A percentile compares a stretch with the other conserved stretches of the same genome.
phyloP scores from a whole-genome alignment of 2,888 invertebrate species.

The Hyposoter didymator region DNA sequence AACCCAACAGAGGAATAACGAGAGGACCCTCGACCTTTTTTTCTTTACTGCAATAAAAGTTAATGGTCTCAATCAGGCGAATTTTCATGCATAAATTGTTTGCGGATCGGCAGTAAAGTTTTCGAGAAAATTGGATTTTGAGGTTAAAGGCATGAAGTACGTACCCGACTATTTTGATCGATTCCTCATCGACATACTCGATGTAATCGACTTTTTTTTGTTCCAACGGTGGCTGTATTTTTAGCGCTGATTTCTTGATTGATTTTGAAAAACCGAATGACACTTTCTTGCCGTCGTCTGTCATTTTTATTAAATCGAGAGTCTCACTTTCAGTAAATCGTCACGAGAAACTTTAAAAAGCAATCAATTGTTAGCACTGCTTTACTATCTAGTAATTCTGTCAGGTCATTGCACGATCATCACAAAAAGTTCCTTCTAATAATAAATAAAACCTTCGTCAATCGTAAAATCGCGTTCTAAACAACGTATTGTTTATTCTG shows the following conservation, averaged over 20 bases:
- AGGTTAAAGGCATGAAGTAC: conserved; percentile 75
- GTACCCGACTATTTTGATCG: conserved; percentile 91
- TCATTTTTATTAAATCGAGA: conserved; percentile 70
- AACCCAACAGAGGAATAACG: conserved; percentile 87
- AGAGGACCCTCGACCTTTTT: conserved; percentile 86
- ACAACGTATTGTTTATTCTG: conserved; percentile 12
- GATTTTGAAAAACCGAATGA: conserved; percentile 93
- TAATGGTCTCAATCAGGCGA: too few species aligned
- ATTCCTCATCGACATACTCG: conserved; percentile 91
- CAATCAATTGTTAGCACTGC: not conserved
- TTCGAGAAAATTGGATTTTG: not conserved
- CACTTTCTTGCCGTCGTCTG: conserved; percentile 89
- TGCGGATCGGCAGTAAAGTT: too few species aligned
- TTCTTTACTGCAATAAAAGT: conserved; percentile 84
- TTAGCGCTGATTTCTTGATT: conserved; percentile 85
- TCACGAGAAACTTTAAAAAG: not conserved
- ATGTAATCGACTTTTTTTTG: conserved; percentile 89
- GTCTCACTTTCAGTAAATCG: not conserved
- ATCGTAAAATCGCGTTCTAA: not conserved
- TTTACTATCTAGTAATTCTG: not conserved
- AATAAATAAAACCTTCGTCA: conserved; percentile 24
- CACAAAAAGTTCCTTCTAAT: not conserved
- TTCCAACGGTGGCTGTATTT: conserved; percentile 79
- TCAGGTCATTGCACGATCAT: conserved; percentile 27
- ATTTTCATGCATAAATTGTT: too few species aligned